Percentiles rank a stretch among this genome's conserved stretches.
Evolutionary conservation across 2,797 vertebrate species (phyloP).

Genomic region (Anguilla megastoma): DNA sequence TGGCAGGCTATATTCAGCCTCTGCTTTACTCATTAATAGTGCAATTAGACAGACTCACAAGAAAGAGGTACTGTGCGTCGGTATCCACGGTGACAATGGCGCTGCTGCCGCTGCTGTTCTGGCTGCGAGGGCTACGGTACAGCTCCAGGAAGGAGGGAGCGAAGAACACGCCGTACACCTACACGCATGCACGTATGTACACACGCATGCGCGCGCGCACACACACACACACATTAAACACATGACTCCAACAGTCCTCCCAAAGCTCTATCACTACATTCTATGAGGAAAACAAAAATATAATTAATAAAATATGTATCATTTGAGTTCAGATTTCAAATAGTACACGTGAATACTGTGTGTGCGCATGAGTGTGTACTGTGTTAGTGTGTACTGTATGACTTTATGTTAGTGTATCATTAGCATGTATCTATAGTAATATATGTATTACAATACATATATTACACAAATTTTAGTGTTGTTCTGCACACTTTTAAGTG

Average conservation of each 20-base stretch:
- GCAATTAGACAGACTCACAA: conserved; percentile 69
- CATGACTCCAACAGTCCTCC: not conserved
- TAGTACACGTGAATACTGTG: not conserved
- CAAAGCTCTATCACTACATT: not conserved
- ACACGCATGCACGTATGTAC: not conserved
- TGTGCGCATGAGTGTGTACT: not conserved
- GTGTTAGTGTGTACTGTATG: not conserved
- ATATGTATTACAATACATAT: too few relatives aligned
- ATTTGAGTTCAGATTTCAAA: not conserved
- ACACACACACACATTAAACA: not conserved
- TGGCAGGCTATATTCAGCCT: not conserved
- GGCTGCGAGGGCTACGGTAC: conserved; percentile 77
- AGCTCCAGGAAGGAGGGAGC: conserved; percentile 93
- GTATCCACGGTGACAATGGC: conserved; percentile 79
- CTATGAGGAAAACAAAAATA: not conserved
- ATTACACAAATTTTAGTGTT: too few relatives aligned
- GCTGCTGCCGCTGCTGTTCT: conserved; percentile 70
- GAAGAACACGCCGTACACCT: conserved; percentile 90
- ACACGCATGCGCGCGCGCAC: not conserved
- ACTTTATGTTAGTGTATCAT: not conserved
- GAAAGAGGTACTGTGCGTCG: conserved; percentile 92
- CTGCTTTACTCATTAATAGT: not conserved
- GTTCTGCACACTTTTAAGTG: too few relatives aligned
- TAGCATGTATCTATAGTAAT: too few relatives aligned
- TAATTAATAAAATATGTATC: not conserved